Conservation (phyloP, 2,888 invertebrate species). For the Macrosoma leucophasiata region DNA sequence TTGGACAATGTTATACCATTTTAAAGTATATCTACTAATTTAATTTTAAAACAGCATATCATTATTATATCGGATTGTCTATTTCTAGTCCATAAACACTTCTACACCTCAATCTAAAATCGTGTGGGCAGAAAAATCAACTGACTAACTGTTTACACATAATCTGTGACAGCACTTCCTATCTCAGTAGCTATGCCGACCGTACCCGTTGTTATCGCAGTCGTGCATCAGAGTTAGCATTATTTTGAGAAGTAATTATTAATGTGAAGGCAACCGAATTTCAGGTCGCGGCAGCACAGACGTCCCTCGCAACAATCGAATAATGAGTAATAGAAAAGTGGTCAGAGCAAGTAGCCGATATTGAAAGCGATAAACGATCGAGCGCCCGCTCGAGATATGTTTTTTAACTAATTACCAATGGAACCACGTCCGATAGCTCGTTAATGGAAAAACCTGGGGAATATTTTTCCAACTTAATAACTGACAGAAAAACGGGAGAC, state of each 20-base stretch:
- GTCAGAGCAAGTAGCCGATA: constrained; percentile 65
- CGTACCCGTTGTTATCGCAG: constrained; percentile 53
- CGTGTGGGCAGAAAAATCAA: too few relatives aligned
- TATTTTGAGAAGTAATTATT: constrained; percentile 76
- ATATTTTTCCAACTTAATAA: constrained; percentile 51
- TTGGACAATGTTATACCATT: too few relatives aligned
- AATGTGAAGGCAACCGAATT: constrained; percentile 70
- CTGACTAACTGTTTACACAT: too few relatives aligned
- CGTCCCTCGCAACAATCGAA: constrained; percentile 49
- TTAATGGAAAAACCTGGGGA: constrained; percentile 31
- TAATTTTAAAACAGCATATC: too few relatives aligned
- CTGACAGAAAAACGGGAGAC: constrained; percentile 53
- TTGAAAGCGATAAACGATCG: constrained; percentile 59
- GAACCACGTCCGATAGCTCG: too few relatives aligned
- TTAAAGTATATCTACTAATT: too few relatives aligned
- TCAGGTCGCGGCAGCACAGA: constrained; percentile 56
- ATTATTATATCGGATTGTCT: too few relatives aligned
- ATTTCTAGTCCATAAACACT: too few relatives aligned
- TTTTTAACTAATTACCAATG: constrained; percentile 53
- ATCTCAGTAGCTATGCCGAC: too few relatives aligned
- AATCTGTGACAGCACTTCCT: too few relatives aligned
- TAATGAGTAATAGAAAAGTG: constrained; percentile 72
- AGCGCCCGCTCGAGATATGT: constrained; percentile 53
- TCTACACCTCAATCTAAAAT: too few relatives aligned
- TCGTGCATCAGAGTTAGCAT: constrained; percentile 70